Conservation (phyloP, 64 coral and sea anemone species). For the Dendronephthya gigantea region DNA sequence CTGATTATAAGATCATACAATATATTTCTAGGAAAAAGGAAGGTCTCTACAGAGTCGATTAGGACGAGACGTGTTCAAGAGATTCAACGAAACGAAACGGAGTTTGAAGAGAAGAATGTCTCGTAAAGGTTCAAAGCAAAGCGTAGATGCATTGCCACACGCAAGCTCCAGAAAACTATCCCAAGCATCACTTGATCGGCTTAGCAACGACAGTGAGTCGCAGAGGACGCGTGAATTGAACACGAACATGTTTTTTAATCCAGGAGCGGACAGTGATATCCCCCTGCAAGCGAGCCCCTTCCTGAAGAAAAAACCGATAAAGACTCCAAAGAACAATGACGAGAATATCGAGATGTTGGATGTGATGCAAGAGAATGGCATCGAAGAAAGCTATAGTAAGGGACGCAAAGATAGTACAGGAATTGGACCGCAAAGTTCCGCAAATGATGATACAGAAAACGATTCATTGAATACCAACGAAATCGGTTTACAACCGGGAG, state of each 20-base stretch:
- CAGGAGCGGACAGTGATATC: background rate
- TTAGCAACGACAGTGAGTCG: background rate
- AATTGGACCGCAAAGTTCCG: background rate
- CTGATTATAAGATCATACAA: background rate
- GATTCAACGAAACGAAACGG: background rate
- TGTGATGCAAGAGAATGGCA: too few relatives aligned
- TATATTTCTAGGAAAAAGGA: background rate
- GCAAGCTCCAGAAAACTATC: background rate
- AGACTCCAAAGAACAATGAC: background rate
- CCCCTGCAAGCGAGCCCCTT: background rate
- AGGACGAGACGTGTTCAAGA: background rate
- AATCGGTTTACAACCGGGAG: background rate
- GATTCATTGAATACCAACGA: background rate
- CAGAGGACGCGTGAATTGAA: background rate
- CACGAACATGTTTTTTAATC: background rate
- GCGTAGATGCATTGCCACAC: background rate
- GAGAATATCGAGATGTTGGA: background rate
- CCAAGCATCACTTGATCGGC: background rate
- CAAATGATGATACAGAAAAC: background rate
- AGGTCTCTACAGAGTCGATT: background rate
- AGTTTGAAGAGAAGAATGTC: background rate
- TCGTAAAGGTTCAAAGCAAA: background rate
- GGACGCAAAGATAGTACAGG: too few relatives aligned
- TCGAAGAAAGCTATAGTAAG: too few relatives aligned
- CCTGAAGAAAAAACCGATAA: background rate